phyloP scores from a whole-genome alignment of 2,797 vertebrate genomes.

The Megalops cyprinoides region DNA sequence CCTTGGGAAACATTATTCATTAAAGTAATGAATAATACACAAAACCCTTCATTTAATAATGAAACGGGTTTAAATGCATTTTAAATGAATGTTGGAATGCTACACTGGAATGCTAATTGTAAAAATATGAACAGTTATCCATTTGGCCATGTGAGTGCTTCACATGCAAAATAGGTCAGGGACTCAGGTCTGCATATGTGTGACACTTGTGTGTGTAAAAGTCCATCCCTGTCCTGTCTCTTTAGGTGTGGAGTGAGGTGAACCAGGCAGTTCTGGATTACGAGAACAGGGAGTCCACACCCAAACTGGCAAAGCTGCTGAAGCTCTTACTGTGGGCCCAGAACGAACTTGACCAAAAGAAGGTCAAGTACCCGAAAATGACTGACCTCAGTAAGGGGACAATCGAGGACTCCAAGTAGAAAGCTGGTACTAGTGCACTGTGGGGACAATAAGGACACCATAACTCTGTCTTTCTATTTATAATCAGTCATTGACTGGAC shows the following conservation, averaged over 20 bases:
- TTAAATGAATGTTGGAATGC: no score
- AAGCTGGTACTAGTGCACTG: slow-evolving; percentile 30
- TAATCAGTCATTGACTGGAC: slow-evolving; percentile 76
- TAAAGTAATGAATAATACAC: no score
- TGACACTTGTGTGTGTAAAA: no score
- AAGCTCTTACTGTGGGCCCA: slow-evolving; percentile 96
- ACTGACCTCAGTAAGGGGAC: slow-evolving; percentile 95
- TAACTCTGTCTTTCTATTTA: slow-evolving; percentile 65
- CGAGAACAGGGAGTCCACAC: slow-evolving; percentile 94
- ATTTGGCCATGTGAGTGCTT: no score
- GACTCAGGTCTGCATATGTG: no score
- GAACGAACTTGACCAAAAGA: slow-evolving; percentile 98
- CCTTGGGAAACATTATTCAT: no score
- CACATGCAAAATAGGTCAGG: no score
- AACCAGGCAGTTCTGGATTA: slow-evolving; percentile 96
- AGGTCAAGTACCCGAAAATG: slow-evolving; percentile 98
- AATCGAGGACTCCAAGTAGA: slow-evolving; percentile 93
- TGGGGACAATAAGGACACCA: slow-evolving; percentile 47
- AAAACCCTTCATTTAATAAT: no score
- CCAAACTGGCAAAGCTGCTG: slow-evolving; percentile 94
- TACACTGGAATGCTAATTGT: no score
- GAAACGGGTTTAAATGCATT: no score
- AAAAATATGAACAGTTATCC: no score
- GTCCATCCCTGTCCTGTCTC: no score
- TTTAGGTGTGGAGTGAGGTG: slow-evolving; percentile 95